phyloP scores from a whole-genome alignment of 2,797 vertebrate species.

The Xerus rutilus region DNA sequence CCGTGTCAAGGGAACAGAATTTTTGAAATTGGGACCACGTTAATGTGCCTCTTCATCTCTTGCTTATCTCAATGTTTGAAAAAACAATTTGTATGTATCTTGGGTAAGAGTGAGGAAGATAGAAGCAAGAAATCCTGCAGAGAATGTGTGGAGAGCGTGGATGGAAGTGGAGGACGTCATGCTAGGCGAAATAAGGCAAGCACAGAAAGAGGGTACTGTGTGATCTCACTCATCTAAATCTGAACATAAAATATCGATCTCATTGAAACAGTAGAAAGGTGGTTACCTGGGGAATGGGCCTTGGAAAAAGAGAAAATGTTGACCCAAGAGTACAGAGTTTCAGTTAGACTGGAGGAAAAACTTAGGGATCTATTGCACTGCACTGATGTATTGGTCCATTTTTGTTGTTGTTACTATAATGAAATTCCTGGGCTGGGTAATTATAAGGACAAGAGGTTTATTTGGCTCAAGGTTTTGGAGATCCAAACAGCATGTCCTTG shows the following conservation, averaged over 20 bases:
- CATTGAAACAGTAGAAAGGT: neutral
- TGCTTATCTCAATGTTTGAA: neutral
- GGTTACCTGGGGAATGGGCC: neutral
- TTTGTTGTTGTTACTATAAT: neutral
- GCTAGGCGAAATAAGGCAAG: neutral
- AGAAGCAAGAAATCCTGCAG: neutral
- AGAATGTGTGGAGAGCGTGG: neutral
- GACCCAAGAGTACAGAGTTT: neutral
- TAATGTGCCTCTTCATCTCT: neutral
- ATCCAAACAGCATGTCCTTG: neutral
- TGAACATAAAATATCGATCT: neutral
- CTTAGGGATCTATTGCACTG: neutral
- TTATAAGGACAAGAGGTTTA: neutral
- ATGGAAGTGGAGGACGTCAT: neutral
- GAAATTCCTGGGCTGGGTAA: neutral
- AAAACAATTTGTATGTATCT: neutral
- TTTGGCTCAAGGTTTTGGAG: neutral
- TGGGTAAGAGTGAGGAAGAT: neutral
- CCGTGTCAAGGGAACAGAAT: neutral
- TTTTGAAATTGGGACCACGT: constrained; percentile 1
- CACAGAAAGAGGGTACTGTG: neutral
- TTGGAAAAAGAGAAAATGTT: neutral
- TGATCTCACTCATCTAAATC: neutral
- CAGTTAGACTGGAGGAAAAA: neutral
- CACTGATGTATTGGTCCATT: too few species aligned